Evolutionary conservation across 2,113 vertebrate genomes (phyloP).

Genomic region (Bubo bubo): DNA sequence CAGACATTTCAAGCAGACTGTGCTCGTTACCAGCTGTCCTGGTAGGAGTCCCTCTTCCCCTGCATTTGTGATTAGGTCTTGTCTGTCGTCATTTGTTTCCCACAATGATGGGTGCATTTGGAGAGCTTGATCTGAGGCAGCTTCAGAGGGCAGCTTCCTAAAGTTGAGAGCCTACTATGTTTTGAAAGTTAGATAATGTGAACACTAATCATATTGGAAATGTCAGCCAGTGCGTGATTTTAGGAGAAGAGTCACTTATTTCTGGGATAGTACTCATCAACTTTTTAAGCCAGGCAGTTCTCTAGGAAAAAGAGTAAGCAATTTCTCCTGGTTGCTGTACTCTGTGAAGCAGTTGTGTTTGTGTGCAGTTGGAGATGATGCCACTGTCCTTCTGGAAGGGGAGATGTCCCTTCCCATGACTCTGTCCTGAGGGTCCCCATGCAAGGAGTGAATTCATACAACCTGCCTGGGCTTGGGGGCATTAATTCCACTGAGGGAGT

Average conservation of each 20-base stretch:
- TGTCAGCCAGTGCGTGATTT: not conserved
- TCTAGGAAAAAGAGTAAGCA: not conserved
- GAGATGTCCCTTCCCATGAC: not conserved
- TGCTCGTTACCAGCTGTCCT: slow-evolving; percentile 20
- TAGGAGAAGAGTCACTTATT: not conserved
- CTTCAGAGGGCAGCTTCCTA: not conserved
- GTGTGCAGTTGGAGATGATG: not conserved
- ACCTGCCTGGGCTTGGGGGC: not conserved
- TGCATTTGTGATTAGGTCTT: not conserved
- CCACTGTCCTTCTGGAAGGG: not conserved
- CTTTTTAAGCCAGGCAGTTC: not conserved
- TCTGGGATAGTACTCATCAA: not conserved
- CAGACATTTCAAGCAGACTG: not conserved
- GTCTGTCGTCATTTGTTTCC: not conserved
- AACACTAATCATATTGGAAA: not conserved
- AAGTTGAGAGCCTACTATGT: not conserved
- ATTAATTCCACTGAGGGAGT: not conserved
- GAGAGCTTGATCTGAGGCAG: not conserved
- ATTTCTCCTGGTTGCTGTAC: not conserved
- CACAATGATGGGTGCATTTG: not conserved
- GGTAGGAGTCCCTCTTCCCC: slow-evolving; percentile 23
- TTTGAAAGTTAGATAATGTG: not conserved
- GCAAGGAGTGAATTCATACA: not conserved
- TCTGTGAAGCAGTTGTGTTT: not conserved
- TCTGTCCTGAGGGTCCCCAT: not conserved